Percentiles rank a stretch among this genome's conserved stretches.
Conservation (phyloP, 2,888 invertebrate genomes). For the Limenitis arthemis region DNA sequence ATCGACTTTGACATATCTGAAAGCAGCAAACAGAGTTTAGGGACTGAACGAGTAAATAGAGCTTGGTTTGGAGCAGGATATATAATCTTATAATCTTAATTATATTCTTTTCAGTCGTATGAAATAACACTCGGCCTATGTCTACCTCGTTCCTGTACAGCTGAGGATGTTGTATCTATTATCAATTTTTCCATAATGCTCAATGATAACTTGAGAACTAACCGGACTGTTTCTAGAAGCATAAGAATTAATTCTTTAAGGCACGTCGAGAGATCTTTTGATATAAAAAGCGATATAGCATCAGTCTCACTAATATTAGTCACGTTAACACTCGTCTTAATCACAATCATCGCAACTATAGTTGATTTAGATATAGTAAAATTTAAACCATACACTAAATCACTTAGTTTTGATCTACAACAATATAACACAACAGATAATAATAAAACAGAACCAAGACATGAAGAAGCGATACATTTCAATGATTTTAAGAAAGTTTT, state of each 20-base stretch:
- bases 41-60: too few relatives aligned
- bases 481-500: slow-evolving; percentile 35
- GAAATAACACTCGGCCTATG: slow-evolving; percentile 58
- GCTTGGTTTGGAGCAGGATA: too few relatives aligned
- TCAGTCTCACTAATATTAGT: slow-evolving; percentile 43
- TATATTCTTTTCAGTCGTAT: slow-evolving; percentile 32
- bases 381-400: slow-evolving; percentile 37
- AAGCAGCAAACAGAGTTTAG: too few relatives aligned
- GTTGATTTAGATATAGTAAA: slow-evolving; percentile 54
- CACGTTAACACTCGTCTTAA: slow-evolving; percentile 37
- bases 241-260: slow-evolving; percentile 44
- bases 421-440: slow-evolving; percentile 39
- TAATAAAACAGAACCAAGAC: slow-evolving; percentile 12
- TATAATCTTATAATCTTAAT: too few relatives aligned
- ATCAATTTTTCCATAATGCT: slow-evolving; percentile 63
- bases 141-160: slow-evolving; percentile 56
- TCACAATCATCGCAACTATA: slow-evolving; percentile 54
- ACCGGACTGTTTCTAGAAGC: slow-evolving; percentile 45
- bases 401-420: slow-evolving; percentile 52
- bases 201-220: slow-evolving; percentile 51
- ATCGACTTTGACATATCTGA: too few relatives aligned
- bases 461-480: slow-evolving; percentile 23
- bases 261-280: slow-evolving; percentile 39
- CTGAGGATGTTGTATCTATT: slow-evolving; percentile 54
- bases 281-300: slow-evolving; percentile 40